Conservation (phyloP, 2,113 vertebrate genomes). For the Prolemur simus region DNA sequence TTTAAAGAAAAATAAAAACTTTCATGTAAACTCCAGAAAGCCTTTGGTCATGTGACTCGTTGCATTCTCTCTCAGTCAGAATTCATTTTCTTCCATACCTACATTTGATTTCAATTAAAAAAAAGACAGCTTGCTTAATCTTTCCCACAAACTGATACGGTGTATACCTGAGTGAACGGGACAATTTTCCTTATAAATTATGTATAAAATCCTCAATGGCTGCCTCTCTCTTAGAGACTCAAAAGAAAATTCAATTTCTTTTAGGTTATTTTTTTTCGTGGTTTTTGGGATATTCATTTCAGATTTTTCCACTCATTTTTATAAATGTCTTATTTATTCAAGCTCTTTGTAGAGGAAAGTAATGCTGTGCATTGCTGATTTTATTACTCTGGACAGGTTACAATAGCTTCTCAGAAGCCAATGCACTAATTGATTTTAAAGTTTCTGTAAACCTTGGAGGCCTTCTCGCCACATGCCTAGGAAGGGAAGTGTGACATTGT, state of each 20-base stretch:
- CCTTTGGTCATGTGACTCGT: constrained; percentile 61
- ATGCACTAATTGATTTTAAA: constrained; percentile 86
- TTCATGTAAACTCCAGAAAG: constrained; percentile 62
- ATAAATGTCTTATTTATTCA: constrained; percentile 88
- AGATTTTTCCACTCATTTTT: constrained; percentile 86
- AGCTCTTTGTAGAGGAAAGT: constrained; percentile 83
- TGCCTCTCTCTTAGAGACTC: constrained; percentile 78
- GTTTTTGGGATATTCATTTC: constrained; percentile 87
- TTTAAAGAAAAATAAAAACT: constrained; percentile 59
- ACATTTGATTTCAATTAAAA: constrained; percentile 88
- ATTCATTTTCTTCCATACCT: constrained; percentile 81
- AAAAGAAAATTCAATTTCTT: constrained; percentile 87
- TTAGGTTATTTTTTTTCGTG: constrained; percentile 83
- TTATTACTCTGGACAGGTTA: constrained; percentile 86
- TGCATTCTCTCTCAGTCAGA: constrained; percentile 67
- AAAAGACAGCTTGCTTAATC: constrained; percentile 85
- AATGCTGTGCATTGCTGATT: constrained; percentile 86
- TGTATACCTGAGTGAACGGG: constrained; percentile 85
- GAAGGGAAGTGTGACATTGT: neutral
- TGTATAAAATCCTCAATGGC: constrained; percentile 84
- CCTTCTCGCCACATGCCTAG: constrained; percentile 59
- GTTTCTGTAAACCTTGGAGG: constrained; percentile 79
- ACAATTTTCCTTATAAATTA: constrained; percentile 89
- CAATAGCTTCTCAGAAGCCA: constrained; percentile 82
- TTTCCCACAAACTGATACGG: constrained; percentile 84